These are phyloP conservation scores for Hiodon alosoides DNA, from an alignment of 2,113 vertebrate species.

Conservation along the genomic window DNA sequence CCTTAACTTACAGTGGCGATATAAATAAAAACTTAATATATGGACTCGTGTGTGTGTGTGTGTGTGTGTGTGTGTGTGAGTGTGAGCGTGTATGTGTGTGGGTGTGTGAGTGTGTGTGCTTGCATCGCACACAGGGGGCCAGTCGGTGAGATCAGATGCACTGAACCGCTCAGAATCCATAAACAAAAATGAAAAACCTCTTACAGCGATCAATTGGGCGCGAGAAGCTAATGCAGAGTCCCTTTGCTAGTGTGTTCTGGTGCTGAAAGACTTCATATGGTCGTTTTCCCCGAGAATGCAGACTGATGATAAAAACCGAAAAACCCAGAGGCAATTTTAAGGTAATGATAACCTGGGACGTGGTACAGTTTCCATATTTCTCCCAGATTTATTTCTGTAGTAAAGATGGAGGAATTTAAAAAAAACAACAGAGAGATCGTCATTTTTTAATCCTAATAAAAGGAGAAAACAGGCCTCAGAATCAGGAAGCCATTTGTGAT, in stretches of 20 bases:
- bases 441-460: conserved; percentile 1
- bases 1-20: no score
- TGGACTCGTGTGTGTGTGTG: no score
- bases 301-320: no score
- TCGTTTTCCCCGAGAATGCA: no score
- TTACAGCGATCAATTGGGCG: neutral
- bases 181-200: neutral
- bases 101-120: neutral
- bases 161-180: neutral
- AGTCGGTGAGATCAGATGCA: no score
- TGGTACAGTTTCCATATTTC: neutral
- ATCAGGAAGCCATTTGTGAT: conserved; percentile 58
- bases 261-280: no score
- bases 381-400: neutral
- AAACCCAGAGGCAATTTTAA: no score
- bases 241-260: no score
- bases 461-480: conserved; percentile 48
- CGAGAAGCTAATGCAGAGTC: no score
- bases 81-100: no score
- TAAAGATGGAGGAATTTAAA: neutral
- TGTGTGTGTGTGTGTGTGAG: neutral
- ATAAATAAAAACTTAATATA: no score
- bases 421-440: neutral
- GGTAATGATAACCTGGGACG: neutral
- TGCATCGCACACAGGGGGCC: no score